phyloP scores from a whole-genome alignment of 2,797 vertebrate species.

The Salmo trutta region DNA sequence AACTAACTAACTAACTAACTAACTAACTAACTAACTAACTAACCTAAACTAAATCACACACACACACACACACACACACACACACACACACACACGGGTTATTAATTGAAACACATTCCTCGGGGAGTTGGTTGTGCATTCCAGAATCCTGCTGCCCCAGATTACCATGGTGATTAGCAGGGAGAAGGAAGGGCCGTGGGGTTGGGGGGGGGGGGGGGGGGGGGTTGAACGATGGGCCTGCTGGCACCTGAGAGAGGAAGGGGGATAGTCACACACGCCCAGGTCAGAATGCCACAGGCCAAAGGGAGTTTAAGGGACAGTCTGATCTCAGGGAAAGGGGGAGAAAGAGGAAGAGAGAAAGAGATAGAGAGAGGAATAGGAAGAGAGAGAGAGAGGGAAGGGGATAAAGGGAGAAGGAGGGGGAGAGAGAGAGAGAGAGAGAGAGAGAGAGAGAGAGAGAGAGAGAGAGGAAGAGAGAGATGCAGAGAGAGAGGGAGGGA shows the following conservation, averaged over 20 bases:
- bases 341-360: conserved; percentile 1
- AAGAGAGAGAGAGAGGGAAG: background rate
- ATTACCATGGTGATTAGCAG: conserved; percentile 66
- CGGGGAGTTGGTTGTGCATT: conserved; percentile 58
- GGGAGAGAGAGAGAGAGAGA: too few species aligned
- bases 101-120: conserved; percentile 75
- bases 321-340: too few species aligned
- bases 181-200: conserved; percentile 32
- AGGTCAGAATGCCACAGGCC: too few species aligned
- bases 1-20: too few species aligned
- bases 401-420: background rate
- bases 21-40: too few species aligned
- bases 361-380: too few species aligned
- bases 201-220: background rate
- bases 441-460: too few species aligned
- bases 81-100: conserved; percentile 39
- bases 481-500: too few species aligned
- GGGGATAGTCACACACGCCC: background rate
- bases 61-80: too few species aligned
- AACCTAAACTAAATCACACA: background rate
- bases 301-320: too few species aligned
- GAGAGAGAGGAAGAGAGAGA: too few species aligned
- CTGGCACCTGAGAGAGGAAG: too few species aligned
- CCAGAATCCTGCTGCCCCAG: conserved; percentile 57
- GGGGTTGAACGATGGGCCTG: background rate